Base-by-base conservation (phyloP, 30 jellyfish, hydroid and myxozoan genomes). In the Phacellophora camtschatica region DNA sequence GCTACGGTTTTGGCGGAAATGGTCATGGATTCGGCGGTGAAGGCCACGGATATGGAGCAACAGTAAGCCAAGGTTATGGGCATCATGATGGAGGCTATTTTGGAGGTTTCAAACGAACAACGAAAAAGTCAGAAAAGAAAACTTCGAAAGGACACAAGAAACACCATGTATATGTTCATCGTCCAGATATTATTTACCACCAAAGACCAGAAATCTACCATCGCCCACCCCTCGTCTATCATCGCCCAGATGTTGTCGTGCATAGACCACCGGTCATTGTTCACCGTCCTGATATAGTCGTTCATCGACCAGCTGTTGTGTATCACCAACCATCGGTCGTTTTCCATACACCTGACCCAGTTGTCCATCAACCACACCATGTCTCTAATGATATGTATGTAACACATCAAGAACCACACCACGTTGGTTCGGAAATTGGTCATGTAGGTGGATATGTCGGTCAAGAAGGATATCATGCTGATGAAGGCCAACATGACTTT, bases 241-340 rank as follows among this genome's bases (percentile, higher is more conserved):
- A 89, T 66, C 50, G 97, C 43, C 97, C 97, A 11, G 95, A 81
- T 36, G 71, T 89, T 30, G 97, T 89, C 15, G 81, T 89, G 13
- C 92, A 89, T 41, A 56, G 97, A 61, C 95, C 91, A 22, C 83
- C 97, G 22, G 63, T 58, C 27, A 92, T 89, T 12, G 95, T 89
- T 2, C 97, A 77, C 32, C 87, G 97, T 6, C 95, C 97, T 4
- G 74, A 79, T 29, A 91, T 89, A 33, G 88, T 89, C 36, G 97
- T 89, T 4, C 97, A 89, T 46, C 46, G 95, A 81, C 97, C 97
- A 25, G 90, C 69, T 12, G 81, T 89, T 50, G 83, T 90, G 19
- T 90, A 82, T 25, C 97, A 83, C 71, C 97, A 90, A 41, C 94
- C 97, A n/a, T 96, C 97, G 18, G 95, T 90, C 30, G 93, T 90